phyloP scores from a whole-genome alignment of 1,140 invertebrate genomes.

The Battus philenor region DNA sequence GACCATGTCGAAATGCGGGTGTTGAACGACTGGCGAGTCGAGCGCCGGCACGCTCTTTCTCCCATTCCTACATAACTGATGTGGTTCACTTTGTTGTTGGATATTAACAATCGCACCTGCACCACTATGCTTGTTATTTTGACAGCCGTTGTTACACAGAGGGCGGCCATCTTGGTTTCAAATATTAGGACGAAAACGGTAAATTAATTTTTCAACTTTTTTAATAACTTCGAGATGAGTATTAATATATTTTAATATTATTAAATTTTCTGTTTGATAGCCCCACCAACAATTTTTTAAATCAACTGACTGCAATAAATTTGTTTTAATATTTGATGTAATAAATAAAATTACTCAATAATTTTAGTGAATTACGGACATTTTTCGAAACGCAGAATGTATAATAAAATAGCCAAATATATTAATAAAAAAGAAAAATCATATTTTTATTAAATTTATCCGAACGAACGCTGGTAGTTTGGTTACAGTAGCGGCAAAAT shows the following conservation, averaged over 20 bases:
- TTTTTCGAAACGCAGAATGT: too few species aligned
- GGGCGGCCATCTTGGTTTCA: neutral
- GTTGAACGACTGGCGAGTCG: conserved; percentile 57
- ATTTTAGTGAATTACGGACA: too few species aligned
- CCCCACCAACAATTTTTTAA: too few species aligned
- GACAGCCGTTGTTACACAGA: conserved; percentile 29
- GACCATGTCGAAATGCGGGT: conserved; percentile 71
- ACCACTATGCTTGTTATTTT: conserved; percentile 31
- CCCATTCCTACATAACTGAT: conserved; percentile 66
- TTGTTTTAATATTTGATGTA: too few species aligned
- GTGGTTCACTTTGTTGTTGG: conserved; percentile 50
- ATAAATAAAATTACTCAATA: too few species aligned
- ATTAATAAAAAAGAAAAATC: too few species aligned
- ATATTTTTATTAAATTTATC: neutral
- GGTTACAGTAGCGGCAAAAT: neutral
- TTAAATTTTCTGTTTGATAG: too few species aligned
- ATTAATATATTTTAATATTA: too few species aligned
- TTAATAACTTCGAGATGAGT: too few species aligned
- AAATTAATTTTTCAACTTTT: too few species aligned
- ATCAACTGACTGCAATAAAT: too few species aligned
- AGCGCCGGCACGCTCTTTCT: conserved; percentile 60
- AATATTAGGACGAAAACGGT: neutral
- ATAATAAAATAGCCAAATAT: too few species aligned
- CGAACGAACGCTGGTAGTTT: neutral
- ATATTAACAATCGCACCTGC: conserved; percentile 43